Conservation (phyloP, 1,140 invertebrate genomes). For the Venturia canescens region DNA sequence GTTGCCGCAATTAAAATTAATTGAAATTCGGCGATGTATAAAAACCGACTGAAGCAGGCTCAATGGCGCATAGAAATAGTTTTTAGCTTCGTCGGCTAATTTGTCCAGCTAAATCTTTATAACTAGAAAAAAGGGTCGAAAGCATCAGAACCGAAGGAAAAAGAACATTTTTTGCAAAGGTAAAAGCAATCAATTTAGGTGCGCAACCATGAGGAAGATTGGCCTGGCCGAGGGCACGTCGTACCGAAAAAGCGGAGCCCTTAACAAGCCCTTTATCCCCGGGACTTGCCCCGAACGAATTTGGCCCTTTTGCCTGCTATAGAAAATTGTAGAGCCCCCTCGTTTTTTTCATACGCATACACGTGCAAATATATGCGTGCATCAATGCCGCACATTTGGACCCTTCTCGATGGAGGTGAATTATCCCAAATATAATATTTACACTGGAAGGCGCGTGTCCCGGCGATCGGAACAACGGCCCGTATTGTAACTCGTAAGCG, state of each 20-base stretch:
- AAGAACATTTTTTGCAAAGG: slow-evolving; percentile 54
- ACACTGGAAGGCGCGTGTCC: slow-evolving; percentile 11
- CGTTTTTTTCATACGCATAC: background rate
- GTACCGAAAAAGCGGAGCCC: background rate
- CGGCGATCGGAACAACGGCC: background rate
- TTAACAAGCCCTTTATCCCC: slow-evolving; percentile 5
- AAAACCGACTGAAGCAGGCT: slow-evolving; percentile 4
- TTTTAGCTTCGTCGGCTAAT: too few species aligned
- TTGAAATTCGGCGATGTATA: too few species aligned
- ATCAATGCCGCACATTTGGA: background rate
- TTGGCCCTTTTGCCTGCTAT: background rate
- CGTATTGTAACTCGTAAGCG: background rate
- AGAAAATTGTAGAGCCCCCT: background rate
- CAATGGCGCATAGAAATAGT: too few species aligned
- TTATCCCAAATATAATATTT: slow-evolving; percentile 32
- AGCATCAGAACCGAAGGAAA: too few species aligned
- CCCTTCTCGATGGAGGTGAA: background rate
- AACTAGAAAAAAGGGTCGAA: too few species aligned
- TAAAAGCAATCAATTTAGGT: slow-evolving; percentile 67
- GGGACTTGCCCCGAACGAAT: background rate
- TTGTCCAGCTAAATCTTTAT: too few species aligned
- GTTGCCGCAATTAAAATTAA: too few species aligned
- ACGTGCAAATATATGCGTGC: background rate
- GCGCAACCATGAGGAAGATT: slow-evolving; percentile 22
- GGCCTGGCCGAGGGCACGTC: background rate